Evolutionary conservation across 1,140 invertebrate genomes (phyloP), one percentile per base, ranked within the genome.

Genomic region (Drosophila nigromelanica): DNA sequence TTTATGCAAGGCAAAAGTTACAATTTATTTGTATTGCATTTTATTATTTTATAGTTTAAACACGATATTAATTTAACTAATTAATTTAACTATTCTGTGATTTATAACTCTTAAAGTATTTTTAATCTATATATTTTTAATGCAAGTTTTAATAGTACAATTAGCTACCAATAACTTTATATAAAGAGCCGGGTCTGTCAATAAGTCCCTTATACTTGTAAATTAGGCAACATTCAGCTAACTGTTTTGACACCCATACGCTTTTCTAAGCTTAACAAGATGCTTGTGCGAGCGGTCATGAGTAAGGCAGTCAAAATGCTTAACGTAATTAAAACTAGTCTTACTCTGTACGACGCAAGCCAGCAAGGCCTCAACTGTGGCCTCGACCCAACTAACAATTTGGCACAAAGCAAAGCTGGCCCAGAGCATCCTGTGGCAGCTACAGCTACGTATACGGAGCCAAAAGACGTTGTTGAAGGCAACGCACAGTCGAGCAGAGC

Each of bases 321-420:
- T 87, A 89, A 76, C 76, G 76, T 87, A 87, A 87, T 87, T 87
- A 89, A 85, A 89, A 87, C 71, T 79, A 89, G 68, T 89, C 78
- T 76, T 81, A 87, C 71, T 71, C 71, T 71, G 51, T 75, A 74
- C 56, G 70, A 62, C 75, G 62, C 47, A 30, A 45, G 59, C 50
- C 54, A 59, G 30, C 35, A 51, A 45, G 56, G 27, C 59, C 24
- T 33, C 37, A 43, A 55, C 14, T 15, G 35, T 39, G 59, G 27
- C 35, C 50, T 67, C 37, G 15, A 30, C 10, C 48, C 42, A 48
- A 52, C n/a, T 45, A 35, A 76, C n/a, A 72, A 72, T 81, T 78
- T 56, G 82, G 78, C 62, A 47, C 1, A 60, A 18, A 40, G 5
- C 55, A 8, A 24, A 48, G 21, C 42, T 18, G 37, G 58, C 24